These are phyloP conservation scores for Rhagophthalmus giganteus DNA, from an alignment of 2,888 invertebrate genomes.

Conservation along the genomic window DNA sequence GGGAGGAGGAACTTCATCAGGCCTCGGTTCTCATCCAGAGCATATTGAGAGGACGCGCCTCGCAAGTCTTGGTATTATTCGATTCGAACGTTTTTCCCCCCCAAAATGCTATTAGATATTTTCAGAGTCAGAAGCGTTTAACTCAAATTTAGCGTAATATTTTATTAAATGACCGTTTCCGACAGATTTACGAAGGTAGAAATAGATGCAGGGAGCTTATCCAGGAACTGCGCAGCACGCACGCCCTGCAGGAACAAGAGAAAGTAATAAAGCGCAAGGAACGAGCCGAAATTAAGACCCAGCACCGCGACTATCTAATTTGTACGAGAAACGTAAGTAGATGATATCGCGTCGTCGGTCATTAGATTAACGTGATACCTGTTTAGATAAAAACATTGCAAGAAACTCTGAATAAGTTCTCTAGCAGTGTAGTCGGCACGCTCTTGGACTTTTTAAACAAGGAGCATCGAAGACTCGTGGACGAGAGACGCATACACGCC, in stretches of 20 bases:
- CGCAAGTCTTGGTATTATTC: constrained; percentile 73
- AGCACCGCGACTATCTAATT: constrained; percentile 47
- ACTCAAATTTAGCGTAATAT: background rate
- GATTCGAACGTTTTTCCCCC: constrained; percentile 21
- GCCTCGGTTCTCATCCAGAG: constrained; percentile 66
- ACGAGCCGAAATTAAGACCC: constrained; percentile 44
- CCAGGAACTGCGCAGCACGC: constrained; percentile 69
- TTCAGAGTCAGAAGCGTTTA: background rate
- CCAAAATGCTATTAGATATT: background rate
- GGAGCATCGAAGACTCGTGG: constrained; percentile 73
- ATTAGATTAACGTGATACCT: background rate
- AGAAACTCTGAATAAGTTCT: constrained; percentile 68
- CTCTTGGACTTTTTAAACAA: constrained; percentile 76
- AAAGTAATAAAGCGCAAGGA: constrained; percentile 45
- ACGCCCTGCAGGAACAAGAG: constrained; percentile 65
- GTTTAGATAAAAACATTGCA: constrained; percentile 60
- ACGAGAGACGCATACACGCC: constrained; percentile 79
- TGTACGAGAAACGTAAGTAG: constrained; percentile 22
- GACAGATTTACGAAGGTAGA: constrained; percentile 72
- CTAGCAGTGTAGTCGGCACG: constrained; percentile 72
- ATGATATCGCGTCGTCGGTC: background rate
- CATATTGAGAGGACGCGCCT: constrained; percentile 69
- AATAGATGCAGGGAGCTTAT: constrained; percentile 71
- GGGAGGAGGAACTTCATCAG: constrained; percentile 57
- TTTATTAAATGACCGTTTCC: background rate